Conservation (phyloP, 1,140 invertebrate genomes). For the Scaptodrosophila lebanonensis region DNA sequence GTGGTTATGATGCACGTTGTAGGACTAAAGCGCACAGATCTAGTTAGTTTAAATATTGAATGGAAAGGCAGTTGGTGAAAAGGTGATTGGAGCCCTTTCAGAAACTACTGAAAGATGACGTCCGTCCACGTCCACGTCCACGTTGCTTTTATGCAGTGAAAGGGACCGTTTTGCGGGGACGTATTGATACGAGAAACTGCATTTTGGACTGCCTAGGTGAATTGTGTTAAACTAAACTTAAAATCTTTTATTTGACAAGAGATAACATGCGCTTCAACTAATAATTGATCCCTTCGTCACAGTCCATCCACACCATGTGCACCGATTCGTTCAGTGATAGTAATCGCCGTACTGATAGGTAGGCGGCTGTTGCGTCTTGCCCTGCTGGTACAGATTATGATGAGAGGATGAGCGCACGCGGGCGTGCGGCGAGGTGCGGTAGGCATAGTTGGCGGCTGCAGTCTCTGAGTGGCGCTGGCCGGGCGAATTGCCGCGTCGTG, state of each 20-base stretch:
- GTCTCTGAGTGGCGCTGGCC: conserved; percentile 54
- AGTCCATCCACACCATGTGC: not conserved
- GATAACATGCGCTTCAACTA: not conserved
- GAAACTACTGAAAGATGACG: no score
- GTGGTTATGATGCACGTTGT: no score
- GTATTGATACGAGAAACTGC: no score
- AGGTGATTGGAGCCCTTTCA: no score
- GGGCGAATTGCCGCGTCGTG: conserved; percentile 74
- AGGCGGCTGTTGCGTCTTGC: conserved; percentile 47
- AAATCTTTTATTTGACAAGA: not conserved
- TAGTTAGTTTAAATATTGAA: no score
- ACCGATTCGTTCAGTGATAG: conserved; percentile 31
- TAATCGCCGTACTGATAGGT: conserved; percentile 69
- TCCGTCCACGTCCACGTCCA: no score
- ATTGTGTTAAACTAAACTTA: conserved; percentile 31
- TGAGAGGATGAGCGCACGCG: conserved; percentile 78
- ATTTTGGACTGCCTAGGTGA: conserved; percentile 17
- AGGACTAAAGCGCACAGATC: no score
- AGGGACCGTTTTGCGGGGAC: no score
- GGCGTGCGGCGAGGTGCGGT: conserved; percentile 45
- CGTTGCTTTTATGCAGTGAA: no score
- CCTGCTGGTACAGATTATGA: conserved; percentile 78
- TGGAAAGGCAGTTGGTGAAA: no score
- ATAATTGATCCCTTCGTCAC: conserved; percentile 4
- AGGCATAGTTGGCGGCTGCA: conserved; percentile 10